Evolutionary conservation across 2,888 invertebrate genomes (phyloP), one percentile per base, ranked within the genome.

Genomic region (Xestobium rufovillosum): DNA sequence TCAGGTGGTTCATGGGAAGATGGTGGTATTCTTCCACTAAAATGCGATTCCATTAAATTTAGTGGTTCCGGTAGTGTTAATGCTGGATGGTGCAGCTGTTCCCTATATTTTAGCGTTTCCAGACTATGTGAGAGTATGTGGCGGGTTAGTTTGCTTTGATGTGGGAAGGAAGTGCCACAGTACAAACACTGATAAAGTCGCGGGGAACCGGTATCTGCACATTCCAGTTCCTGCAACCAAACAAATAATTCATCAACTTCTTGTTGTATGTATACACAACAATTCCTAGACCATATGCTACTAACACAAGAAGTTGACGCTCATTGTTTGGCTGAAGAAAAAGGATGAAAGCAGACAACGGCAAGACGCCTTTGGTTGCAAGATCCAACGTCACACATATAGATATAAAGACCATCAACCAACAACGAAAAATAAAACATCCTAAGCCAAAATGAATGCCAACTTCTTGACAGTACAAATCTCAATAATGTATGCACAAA

Each of bases 381-480:
- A n/a, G n/a, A n/a, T n/a, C n/a, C n/a, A n/a, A n/a, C n/a, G n/a
- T n/a, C n/a, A n/a, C n/a, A n/a, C n/a, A n/a, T n/a, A n/a, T n/a
- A n/a, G n/a, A n/a, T n/a, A n/a, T n/a, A n/a, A n/a, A n/a, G n/a
- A n/a, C n/a, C n/a, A n/a, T n/a, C n/a, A n/a, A n/a, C n/a, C n/a
- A n/a, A n/a, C n/a, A n/a, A n/a, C n/a, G 40, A 70, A 65, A 62
- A 62, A 64, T 61, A 76, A 77, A 74, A 72, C 77, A 80, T 80
- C 79, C 80, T 81, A 81, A 80, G 83, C 82, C 81, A 76, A 83
- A 86, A 86, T 84, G 85, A 85, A 83, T 84, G 86, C 87, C 86
- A 87, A 87, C 86, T 88, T 86, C 86, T 86, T 84, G 83, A 84
- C 79, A 79, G 23, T 19, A 19, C 23, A 19, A 19, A 8, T n/a